A percentile compares a stretch with the other conserved stretches of the same genome.
Conservation (phyloP, 2,113 vertebrate species). For the Plotosus lineatus region DNA sequence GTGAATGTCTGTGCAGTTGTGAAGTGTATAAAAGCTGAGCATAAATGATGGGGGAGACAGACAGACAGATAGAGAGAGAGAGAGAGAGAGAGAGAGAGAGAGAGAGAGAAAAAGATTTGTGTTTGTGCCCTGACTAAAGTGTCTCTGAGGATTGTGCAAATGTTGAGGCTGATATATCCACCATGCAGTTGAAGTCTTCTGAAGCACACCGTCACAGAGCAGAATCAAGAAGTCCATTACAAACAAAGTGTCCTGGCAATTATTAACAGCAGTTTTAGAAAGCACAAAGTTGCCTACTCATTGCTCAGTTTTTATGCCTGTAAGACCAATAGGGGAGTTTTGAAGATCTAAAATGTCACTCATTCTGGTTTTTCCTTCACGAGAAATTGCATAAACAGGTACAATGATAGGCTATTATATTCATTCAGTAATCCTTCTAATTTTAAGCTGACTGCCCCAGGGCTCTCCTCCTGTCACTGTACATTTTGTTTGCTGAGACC, state of each 20-base stretch:
- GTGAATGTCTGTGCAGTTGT: slow-evolving; percentile 33
- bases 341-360: slow-evolving; percentile 24
- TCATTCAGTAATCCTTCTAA: slow-evolving; percentile 35
- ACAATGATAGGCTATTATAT: slow-evolving; percentile 39
- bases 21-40: slow-evolving; percentile 5
- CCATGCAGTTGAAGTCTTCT: slow-evolving; percentile 26
- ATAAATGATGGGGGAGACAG: background rate
- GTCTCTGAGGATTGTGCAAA: slow-evolving; percentile 7
- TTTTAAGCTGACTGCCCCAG: slow-evolving; percentile 11
- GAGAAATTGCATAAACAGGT: slow-evolving; percentile 49
- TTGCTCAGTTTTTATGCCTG: slow-evolving; percentile 40
- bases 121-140: slow-evolving; percentile 33
- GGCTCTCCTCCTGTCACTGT: background rate
- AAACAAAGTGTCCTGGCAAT: slow-evolving; percentile 36
- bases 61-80: background rate
- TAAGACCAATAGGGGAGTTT: slow-evolving; percentile 37
- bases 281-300: slow-evolving; percentile 36
- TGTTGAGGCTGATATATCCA: slow-evolving; percentile 28
- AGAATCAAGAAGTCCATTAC: slow-evolving; percentile 40
- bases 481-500: slow-evolving; percentile 1
- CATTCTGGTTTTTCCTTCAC: slow-evolving; percentile 11
- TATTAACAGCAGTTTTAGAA: slow-evolving; percentile 44
- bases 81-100: slow-evolving; percentile 24
- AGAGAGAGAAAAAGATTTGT: slow-evolving; percentile 37
- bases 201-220: slow-evolving; percentile 23